A percentile compares a stretch with the other conserved stretches of the same genome.
Conservation (phyloP, 2,113 vertebrate genomes). For the Lophochroa leadbeateri region DNA sequence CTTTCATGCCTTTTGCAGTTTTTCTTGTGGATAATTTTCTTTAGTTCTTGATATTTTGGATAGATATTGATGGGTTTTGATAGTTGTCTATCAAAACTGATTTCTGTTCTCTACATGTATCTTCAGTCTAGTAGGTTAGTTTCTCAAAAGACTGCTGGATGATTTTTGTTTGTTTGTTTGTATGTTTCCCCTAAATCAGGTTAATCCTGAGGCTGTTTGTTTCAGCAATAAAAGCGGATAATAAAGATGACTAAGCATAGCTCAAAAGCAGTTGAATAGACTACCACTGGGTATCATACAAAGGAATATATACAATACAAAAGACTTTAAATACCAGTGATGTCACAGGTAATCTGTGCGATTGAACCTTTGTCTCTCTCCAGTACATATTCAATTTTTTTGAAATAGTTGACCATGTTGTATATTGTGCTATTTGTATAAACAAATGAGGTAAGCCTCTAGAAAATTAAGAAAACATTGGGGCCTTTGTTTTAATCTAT, state of each 20-base stretch:
- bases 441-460: neutral
- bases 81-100: neutral
- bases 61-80: neutral
- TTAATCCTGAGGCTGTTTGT: neutral
- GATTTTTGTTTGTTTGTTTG: neutral
- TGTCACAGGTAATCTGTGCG: neutral
- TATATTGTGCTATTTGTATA: neutral
- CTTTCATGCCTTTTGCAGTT: neutral
- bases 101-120: neutral
- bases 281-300: neutral
- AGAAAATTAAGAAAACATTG: neutral
- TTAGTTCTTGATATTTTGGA: neutral
- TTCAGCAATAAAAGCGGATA: neutral
- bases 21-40: fast-evolving
- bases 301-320: neutral
- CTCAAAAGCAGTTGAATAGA: neutral
- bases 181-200: neutral
- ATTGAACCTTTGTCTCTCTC: neutral
- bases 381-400: neutral
- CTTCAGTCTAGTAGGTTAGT: neutral
- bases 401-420: neutral
- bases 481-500: neutral
- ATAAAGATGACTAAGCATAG: neutral
- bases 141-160: neutral
- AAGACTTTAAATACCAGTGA: neutral